These are phyloP conservation scores for Thalassaphorura encarpata DNA, from an alignment of 1,140 invertebrate genomes.

Conservation along the genomic window DNA sequence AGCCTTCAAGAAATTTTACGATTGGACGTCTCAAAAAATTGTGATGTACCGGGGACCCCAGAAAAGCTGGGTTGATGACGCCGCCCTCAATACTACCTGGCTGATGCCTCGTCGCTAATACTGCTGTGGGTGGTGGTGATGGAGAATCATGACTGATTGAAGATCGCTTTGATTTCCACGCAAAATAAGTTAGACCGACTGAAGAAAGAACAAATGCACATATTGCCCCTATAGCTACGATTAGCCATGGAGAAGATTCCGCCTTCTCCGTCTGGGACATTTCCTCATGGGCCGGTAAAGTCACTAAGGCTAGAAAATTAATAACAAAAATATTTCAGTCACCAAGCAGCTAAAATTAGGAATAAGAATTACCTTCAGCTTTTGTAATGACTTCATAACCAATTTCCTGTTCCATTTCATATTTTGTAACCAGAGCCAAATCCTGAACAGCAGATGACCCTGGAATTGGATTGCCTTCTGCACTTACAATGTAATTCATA, in stretches of 20 bases:
- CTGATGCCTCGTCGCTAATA: slow-evolving; percentile 17
- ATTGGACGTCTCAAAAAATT: no score
- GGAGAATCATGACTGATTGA: slow-evolving; percentile 19
- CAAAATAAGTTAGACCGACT: slow-evolving; percentile 19
- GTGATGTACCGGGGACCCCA: slow-evolving; percentile 6
- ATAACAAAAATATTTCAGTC: neutral
- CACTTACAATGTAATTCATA: slow-evolving; percentile 26
- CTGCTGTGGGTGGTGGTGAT: slow-evolving; percentile 5
- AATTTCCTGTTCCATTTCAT: slow-evolving; percentile 32
- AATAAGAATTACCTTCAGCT: slow-evolving; percentile 26
- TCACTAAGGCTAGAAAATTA: neutral
- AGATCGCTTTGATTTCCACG: slow-evolving; percentile 31
- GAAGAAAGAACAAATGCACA: slow-evolving; percentile 14
- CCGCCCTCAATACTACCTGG: slow-evolving; percentile 31
- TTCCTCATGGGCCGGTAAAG: neutral
- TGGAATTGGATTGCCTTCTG: slow-evolving; percentile 28
- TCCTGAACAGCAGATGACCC: slow-evolving; percentile 28
- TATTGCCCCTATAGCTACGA: slow-evolving; percentile 19
- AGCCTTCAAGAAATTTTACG: no score
- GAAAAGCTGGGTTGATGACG: slow-evolving; percentile 30
- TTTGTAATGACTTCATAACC: slow-evolving; percentile 31
- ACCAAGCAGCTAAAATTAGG: neutral
- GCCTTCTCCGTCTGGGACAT: neutral
- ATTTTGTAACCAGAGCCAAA: slow-evolving; percentile 19
- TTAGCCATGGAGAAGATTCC: slow-evolving; percentile 23